Percentiles rank a stretch among this genome's conserved stretches.
Conservation (phyloP, 2,797 vertebrate genomes). For the Galago senegalensis region DNA sequence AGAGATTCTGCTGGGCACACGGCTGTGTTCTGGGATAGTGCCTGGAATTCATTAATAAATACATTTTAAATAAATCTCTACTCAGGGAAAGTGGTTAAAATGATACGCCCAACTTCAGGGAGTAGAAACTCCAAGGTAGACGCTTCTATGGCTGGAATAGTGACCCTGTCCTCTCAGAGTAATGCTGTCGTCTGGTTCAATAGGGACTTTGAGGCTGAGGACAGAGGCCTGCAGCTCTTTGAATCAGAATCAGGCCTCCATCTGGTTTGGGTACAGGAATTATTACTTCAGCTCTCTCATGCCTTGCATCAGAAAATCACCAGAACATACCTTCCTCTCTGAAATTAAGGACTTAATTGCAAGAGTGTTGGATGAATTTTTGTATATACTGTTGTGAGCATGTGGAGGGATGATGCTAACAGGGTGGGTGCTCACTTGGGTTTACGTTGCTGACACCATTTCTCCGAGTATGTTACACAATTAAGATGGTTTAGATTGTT, state of each 20-base stretch:
- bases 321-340: background rate
- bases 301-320: conserved; percentile 33
- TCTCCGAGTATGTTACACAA: conserved; percentile 71
- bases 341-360: conserved; percentile 15
- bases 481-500: conserved; percentile 65
- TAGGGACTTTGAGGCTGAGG: background rate
- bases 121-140: background rate
- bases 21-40: background rate
- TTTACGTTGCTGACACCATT: conserved; percentile 76
- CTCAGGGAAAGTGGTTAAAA: conserved; percentile 27
- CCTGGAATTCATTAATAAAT: conserved; percentile 33
- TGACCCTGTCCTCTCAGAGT: background rate
- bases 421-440: background rate
- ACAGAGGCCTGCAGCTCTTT: background rate
- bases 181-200: background rate
- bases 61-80: conserved; percentile 20
- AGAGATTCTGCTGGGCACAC: conserved; percentile 12
- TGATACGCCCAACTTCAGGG: background rate
- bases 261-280: background rate
- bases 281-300: background rate
- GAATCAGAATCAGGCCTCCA: background rate
- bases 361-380: background rate
- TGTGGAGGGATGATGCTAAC: background rate
- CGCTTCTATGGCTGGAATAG: background rate
- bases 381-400: background rate